Base-by-base conservation (phyloP, 2,888 invertebrate species). In the Sesia apiformis region DNA sequence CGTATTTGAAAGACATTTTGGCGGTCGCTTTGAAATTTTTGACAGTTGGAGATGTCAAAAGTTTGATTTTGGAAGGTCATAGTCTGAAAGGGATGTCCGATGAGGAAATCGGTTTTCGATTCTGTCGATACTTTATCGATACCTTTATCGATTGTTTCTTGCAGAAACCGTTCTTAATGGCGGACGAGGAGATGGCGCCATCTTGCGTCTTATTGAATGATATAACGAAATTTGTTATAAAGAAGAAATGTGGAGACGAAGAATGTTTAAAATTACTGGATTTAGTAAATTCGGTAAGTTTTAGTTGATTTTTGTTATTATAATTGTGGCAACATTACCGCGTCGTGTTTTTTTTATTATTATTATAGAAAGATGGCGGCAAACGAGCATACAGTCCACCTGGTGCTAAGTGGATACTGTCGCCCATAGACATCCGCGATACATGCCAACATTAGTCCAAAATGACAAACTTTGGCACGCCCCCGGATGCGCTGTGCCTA, bases 221-320 rank as follows among this genome's bases (percentile, higher is more conserved):
- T 7, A 39, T 77, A 0, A 62, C 81, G 3, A 72, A 67, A 39
- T 64, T 56, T 59, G 63, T 59, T 40, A 61, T 64, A 1, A 70
- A 63, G 58, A 67, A 56, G 52, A 66, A 57, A 7, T 66, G 61
- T 50, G 58, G 57, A 0, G 73, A 67, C 1, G 60, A 64, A 0
- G 51, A 58, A 6, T 65, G 62, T 52, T 56, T 61, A 1, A 55
- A 52, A 46, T 49, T 78, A 0, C 39, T 78, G 55, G 69, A 70
- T 4, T 52, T 79, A 3, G 63, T 81, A 4, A 65, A 79, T 49
- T 51, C 62, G 66, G 83, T 84, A 60, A 67, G 70, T 63, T 51
- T 38, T 54, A 43, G 52, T 38, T 6, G 8, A 46, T 8, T 3
- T 46, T 23, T 23, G 2, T 23, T 23, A 23, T 23, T 23, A 23